phyloP scores from a whole-genome alignment of 2,113 vertebrate species.

The Xiphias gladius region DNA sequence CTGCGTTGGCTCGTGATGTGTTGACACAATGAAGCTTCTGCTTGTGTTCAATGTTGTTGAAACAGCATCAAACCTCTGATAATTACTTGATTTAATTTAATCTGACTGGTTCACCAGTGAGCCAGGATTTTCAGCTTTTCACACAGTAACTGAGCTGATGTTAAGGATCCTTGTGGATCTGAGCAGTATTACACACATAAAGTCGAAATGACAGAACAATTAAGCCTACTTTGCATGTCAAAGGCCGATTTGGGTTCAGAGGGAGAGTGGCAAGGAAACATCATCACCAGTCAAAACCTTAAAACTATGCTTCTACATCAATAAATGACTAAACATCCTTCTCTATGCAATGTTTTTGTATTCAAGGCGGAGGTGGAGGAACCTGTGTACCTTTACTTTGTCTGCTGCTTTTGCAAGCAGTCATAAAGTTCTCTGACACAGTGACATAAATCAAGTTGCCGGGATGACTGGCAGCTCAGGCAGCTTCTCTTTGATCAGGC shows the following conservation, averaged over 20 bases:
- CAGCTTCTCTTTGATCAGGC: conserved; percentile 89
- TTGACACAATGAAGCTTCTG: conserved; percentile 40
- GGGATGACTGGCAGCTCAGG: conserved; percentile 84
- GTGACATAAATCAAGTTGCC: conserved; percentile 81
- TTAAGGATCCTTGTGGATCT: conserved; percentile 49
- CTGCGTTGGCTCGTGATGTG: conserved; percentile 17
- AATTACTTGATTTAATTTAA: conserved; percentile 60
- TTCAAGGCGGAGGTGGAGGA: conserved; percentile 18
- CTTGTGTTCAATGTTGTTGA: conserved; percentile 55
- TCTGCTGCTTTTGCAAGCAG: conserved; percentile 57
- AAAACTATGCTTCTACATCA: conserved; percentile 2
- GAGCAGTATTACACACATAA: conserved; percentile 24
- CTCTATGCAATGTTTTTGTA: conserved; percentile 2
- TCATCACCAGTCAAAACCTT: conserved; percentile 12
- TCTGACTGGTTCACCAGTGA: conserved; percentile 40
- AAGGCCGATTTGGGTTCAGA: conserved; percentile 31
- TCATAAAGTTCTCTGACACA: conserved; percentile 72
- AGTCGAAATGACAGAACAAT: conserved; percentile 48
- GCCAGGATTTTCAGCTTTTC: conserved; percentile 55
- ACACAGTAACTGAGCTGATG: conserved; percentile 56
- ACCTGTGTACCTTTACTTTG: conserved; percentile 50
- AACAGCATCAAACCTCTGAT: conserved; percentile 57
- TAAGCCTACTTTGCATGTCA: conserved; percentile 38
- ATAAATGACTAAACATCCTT: conserved; percentile 1
- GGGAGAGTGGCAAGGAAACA: conserved; percentile 12